Percentiles rank a stretch among this genome's conserved stretches.
Evolutionary conservation across 2,797 vertebrate species (phyloP).

Genomic region (Lacerta agilis): DNA sequence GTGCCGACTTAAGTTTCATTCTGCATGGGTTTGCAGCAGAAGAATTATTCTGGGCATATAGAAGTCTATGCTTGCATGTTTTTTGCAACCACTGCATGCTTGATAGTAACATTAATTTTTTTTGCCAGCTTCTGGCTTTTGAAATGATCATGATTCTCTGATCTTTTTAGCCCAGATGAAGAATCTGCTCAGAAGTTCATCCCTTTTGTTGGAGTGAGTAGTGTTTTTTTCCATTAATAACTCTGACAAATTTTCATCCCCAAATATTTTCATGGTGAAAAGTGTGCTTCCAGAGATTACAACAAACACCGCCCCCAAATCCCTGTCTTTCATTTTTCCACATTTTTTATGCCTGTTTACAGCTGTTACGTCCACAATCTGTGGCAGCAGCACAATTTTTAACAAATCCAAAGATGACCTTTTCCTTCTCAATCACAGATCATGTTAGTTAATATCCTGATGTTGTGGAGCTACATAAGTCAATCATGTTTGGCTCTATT

Average conservation of each 20-base stretch:
- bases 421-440: neutral
- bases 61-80: slow-evolving; percentile 62
- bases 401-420: neutral
- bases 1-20: neutral
- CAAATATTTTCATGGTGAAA: neutral
- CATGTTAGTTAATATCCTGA: neutral
- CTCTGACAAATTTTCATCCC: too few species aligned
- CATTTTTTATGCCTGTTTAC: neutral
- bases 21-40: slow-evolving; percentile 27
- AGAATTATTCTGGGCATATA: slow-evolving; percentile 41
- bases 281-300: neutral
- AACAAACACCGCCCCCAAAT: neutral
- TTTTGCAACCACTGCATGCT: slow-evolving; percentile 70
- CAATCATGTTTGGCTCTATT: neutral
- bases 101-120: slow-evolving; percentile 49
- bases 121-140: neutral
- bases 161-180: slow-evolving; percentile 89
- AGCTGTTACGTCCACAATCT: neutral
- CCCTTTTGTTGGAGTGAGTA: slow-evolving; percentile 94
- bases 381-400: neutral
- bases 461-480: neutral
- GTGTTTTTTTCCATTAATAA: neutral
- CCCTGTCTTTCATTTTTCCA: neutral
- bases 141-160: slow-evolving; percentile 51
- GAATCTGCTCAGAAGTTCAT: slow-evolving; percentile 99